Evolutionary conservation across 2,888 invertebrate species (phyloP).

Genomic region (Perizoma affinitatum): DNA sequence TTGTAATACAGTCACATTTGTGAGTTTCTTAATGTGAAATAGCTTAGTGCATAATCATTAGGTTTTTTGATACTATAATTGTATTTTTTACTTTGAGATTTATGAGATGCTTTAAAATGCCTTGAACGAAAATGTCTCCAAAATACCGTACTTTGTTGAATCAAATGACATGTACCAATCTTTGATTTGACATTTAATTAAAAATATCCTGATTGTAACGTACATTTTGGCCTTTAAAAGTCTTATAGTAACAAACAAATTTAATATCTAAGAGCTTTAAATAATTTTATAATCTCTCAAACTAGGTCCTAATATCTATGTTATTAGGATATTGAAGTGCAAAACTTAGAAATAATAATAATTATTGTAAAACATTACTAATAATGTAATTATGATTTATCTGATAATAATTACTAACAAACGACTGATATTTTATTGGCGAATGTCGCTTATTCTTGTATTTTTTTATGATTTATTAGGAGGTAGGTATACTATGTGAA

Average conservation of each 20-base stretch:
- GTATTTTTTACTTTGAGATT: constrained; percentile 9
- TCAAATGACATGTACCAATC: neutral
- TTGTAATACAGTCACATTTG: neutral
- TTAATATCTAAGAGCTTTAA: too few relatives aligned
- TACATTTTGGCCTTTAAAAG: too few relatives aligned
- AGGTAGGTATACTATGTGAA: neutral
- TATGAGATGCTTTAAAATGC: neutral
- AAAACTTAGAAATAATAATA: too few relatives aligned
- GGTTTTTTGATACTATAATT: constrained; percentile 14
- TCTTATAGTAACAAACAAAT: too few relatives aligned
- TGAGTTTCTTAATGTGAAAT: neutral
- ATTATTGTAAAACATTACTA: too few relatives aligned
- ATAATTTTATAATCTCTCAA: neutral
- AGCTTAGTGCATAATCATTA: constrained; percentile 1
- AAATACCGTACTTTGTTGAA: neutral
- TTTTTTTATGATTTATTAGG: constrained; percentile 4
- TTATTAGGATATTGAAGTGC: neutral
- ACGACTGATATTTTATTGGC: constrained; percentile 18
- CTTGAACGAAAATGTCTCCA: neutral
- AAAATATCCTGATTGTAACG: too few relatives aligned
- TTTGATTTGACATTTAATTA: too few relatives aligned
- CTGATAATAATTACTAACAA: constrained; percentile 10
- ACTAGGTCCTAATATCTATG: neutral
- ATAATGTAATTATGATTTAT: constrained; percentile 5
- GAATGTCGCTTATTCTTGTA: constrained; percentile 6